Evolutionary conservation across 1,140 invertebrate genomes (phyloP).

Genomic region (Drosophila gunungcola): DNA sequence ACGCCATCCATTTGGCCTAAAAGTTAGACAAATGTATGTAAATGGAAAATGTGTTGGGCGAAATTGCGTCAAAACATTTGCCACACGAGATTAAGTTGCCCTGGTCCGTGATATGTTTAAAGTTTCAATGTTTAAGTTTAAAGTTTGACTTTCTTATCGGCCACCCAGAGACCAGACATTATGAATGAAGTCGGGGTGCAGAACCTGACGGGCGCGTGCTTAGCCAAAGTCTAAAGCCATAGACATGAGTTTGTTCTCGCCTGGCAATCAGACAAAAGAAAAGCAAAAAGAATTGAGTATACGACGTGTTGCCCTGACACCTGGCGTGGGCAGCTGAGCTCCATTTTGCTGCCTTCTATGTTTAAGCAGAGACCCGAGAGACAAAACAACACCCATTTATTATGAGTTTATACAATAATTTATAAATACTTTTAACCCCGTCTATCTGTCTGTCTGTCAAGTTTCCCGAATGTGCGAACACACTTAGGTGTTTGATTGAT

Average conservation of each 20-base stretch:
- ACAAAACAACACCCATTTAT: conserved; percentile 41
- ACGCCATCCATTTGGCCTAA: conserved; percentile 27
- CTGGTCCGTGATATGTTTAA: conserved; percentile 43
- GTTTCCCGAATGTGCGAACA: conserved; percentile 37
- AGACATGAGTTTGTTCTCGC: conserved; percentile 26
- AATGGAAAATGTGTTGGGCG: conserved; percentile 43
- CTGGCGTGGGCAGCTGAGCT: conserved; percentile 31
- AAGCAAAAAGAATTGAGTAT: conserved; percentile 48
- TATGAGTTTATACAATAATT: conserved; percentile 47
- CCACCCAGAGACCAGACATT: conserved; percentile 29
- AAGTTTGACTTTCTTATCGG: conserved; percentile 49
- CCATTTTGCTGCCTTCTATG: conserved; percentile 22
- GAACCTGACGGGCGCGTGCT: conserved; percentile 22
- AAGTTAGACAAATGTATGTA: conserved; percentile 75
- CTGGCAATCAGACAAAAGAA: conserved; percentile 34
- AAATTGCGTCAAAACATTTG: conserved; percentile 72
- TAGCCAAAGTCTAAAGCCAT: conserved; percentile 28
- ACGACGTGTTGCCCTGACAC: conserved; percentile 52
- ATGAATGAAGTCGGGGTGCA: conserved; percentile 27
- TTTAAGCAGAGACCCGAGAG: conserved; percentile 20
- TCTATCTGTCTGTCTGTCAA: conserved; percentile 40
- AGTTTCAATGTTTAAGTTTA: conserved; percentile 20
- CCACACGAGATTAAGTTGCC: conserved; percentile 65
- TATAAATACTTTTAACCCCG: conserved; percentile 47
- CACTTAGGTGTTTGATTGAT: conserved; percentile 52